Base-by-base conservation (phyloP, 2,888 invertebrate species). In the Eristalinus aeneus region DNA sequence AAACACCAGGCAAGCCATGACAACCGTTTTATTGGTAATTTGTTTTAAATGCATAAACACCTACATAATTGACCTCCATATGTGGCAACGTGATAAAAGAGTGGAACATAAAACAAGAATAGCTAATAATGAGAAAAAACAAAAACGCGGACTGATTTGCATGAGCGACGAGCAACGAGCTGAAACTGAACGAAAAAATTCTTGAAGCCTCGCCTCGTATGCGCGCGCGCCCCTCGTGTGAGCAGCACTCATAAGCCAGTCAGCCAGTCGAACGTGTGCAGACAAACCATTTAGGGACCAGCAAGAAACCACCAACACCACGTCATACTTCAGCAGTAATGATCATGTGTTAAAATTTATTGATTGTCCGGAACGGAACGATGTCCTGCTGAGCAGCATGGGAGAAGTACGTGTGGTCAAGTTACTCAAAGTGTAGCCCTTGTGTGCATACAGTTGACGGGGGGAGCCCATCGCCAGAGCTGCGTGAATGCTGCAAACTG, bases 261-360 rank as follows among this genome's bases (percentile, higher is more conserved):
- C 4, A n/a, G 39, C 64, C 53, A 34, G 54, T 27, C 64, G 27
- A 27, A 27, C 27, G 27, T 27, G 46, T 46, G 46, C 46, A 46
- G n/a, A 58, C 64, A 71, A 72, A 54, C 39, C 75, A 79, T 75
- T 75, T 64, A 67, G 46, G 46, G 67, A 67, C 75, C 76, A 76
- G 39, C 75, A 73, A 61, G 54, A 46, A 60, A 77, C 63, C 54
- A 69, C 76, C 54, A 54, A 20, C 76, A 68, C 53, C 67, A 32
- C 67, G 71, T 77, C 81, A 81, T 81, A 77, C 77, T 46, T 71
- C 86, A 81, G 86, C 86, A 63, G 86, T 86, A 86, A 86, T 91
- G 92, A 90, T 92, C 91, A 92, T 92, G 92, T 92, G 92, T 92
- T 92, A 90, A 92, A 92, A 92, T 92, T 92, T 92, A 92, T 92